Base-by-base conservation (phyloP, 2,797 vertebrate species). In the Serranus cabrilla region DNA sequence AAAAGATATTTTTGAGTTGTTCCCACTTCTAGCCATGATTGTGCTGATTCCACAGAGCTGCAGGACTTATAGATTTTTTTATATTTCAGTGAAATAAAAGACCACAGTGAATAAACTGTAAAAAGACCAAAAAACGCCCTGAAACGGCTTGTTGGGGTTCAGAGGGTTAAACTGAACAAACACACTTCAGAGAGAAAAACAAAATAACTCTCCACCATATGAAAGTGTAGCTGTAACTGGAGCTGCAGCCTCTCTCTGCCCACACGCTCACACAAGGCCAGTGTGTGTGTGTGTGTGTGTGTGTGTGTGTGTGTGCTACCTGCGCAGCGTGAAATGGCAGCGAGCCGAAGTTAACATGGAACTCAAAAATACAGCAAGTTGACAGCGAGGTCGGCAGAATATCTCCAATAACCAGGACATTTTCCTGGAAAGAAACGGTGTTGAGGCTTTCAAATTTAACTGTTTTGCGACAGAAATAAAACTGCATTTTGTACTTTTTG, bases 261-360 rank as follows among this genome's bases (percentile, higher is more conserved):
- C 63, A 59, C 64, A 81, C 14, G 4, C 49, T 66, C 54, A 62
- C 72, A 78, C 56, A n/a, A 51, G 11, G 39, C 0, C 12, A 40
- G 12, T 63, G 21, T 34, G n/a, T n/a, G n/a, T n/a, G 12, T 63
- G 21, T 34, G n/a, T n/a, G n/a, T n/a, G n/a, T n/a, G n/a, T n/a
- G n/a, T n/a, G n/a, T n/a, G n/a, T n/a, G n/a, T n/a, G n/a, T n/a
- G n/a, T n/a, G 11, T 37, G 55, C 60, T 71, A 57, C 66, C 67
- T 59, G 54, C 66, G 31, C 63, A 62, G 62, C 45, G 31, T 43
- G 18, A 75, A 47, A 59, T 39, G 31, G 45, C 65, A 74, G 51
- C 54, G 12, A 82, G 54, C 67, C 21, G n/a, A 72, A 47, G 59
- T 40, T 34, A 68, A 73, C 31, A 65, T 58, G 2, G 10, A 37